Base-by-base conservation (phyloP, 2,888 invertebrate genomes). In the Hedychridium roseum region DNA sequence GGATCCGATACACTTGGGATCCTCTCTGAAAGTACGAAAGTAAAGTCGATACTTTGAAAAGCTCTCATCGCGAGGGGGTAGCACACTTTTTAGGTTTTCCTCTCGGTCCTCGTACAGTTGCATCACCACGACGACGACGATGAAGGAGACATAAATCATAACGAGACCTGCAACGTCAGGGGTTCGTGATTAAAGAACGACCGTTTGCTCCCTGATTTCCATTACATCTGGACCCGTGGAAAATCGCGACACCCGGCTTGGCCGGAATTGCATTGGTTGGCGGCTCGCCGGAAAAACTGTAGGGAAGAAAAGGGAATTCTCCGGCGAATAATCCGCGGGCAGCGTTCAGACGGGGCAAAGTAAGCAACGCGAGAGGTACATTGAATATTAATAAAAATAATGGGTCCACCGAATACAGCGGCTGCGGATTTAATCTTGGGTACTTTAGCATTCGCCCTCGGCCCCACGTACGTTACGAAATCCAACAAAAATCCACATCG, bases 141-240 rank as follows among this genome's bases (percentile, higher is more conserved):
- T 81, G 61, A 83, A 83, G 1, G 80, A 35, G n/a, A 76, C 45
- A 59, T 83, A 84, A 18, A 82, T 64, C 2, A 70, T 50, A 15
- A 84, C 70, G 45, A 81, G 80, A 43, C 80, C 83, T 79, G 62
- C 15, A 65, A 64, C n/a, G n/a, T n/a, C n/a, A n/a, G n/a, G n/a
- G n/a, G n/a, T n/a, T n/a, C n/a, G n/a, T n/a, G n/a, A n/a, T n/a
- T n/a, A n/a, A n/a, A n/a, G n/a, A n/a, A n/a, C n/a, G n/a, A n/a
- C n/a, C n/a, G n/a, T n/a, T n/a, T n/a, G n/a, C n/a, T n/a, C n/a
- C n/a, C n/a, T n/a, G n/a, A n/a, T n/a, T n/a, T n/a, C n/a, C n/a
- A n/a, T n/a, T n/a, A n/a, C n/a, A n/a, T n/a, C n/a, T n/a, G n/a
- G n/a, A n/a, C n/a, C n/a, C n/a, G n/a, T n/a, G n/a, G n/a, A n/a